Evolutionary conservation across 2,113 vertebrate species (phyloP), one percentile per base, ranked within the genome.

Genomic region (Nyctereutes procyonoides): DNA sequence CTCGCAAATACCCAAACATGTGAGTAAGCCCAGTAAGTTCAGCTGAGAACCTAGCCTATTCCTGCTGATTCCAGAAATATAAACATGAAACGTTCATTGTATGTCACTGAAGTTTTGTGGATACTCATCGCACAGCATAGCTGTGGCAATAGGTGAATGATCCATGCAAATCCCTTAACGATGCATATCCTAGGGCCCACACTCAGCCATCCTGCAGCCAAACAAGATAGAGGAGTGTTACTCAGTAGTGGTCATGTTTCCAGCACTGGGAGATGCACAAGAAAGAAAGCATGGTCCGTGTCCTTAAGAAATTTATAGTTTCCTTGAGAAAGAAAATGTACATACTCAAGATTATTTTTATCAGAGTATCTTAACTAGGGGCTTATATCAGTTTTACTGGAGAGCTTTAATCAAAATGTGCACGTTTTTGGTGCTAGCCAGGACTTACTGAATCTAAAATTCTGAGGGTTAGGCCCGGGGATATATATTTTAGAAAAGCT

Each of bases 31-130:
- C 9, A 63, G 81, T 43, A 56, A 65, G 19, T 24, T 32, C 67
- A 88, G 15, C 30, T 73, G 60, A 87, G 55, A 55, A 4, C 3
- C 3, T 74, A 65, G 35, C 17, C 7, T 81, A 53, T 87, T 3
- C 13, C 48, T 74, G n/a, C 55, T 90, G 38, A 87, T 65, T 94
- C 80, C 58, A 90, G 63, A 92, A 86, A 90, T 22, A 77, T n/a
- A 74, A 76, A 83, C 16, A 65, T 19, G 17, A 15, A 83, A 17
- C 43, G 24, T 3, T 35, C 69, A 56, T 28, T 82, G 8, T 8
- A 20, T 62, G 53, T 24, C 69, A 71, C 28, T 35, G 8, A 74
- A 80, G 35, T 53, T 55, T 67, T 81, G 28, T 82, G 22, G 10
- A 11, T 81, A 73, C 30, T 58, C 35, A 55, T 69, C 28, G 76